A percentile compares a stretch with the other conserved stretches of the same genome.
Evolutionary conservation across 2,113 vertebrate genomes (phyloP).

Genomic region (Bothrops jararaca): DNA sequence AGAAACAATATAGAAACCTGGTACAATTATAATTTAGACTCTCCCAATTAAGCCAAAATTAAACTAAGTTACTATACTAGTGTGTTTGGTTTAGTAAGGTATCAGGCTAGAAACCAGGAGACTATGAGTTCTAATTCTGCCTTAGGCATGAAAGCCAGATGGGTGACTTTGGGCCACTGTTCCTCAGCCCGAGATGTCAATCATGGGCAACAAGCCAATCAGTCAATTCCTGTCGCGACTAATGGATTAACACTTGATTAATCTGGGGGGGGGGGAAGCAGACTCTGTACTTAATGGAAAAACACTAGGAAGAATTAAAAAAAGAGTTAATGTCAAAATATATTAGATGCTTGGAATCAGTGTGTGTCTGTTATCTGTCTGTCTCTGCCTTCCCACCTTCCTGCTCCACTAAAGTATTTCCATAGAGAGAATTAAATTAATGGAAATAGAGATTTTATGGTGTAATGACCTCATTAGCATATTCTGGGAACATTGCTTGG

Average conservation of each 20-base stretch:
- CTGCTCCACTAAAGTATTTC: slow-evolving; percentile 26
- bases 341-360: not conserved
- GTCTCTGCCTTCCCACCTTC: not conserved
- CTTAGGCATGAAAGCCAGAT: not conserved
- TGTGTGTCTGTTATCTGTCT: slow-evolving; percentile 5
- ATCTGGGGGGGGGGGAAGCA: not conserved
- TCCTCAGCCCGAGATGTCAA: not conserved
- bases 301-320: not conserved
- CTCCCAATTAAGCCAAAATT: not conserved
- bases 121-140: not conserved
- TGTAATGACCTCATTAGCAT: slow-evolving; percentile 8
- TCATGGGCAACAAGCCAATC: not conserved
- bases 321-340: not conserved
- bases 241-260: not conserved
- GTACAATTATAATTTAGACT: not conserved
- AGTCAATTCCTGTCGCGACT: not conserved
- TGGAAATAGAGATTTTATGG: slow-evolving; percentile 17
- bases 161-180: not conserved
- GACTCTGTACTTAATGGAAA: not conserved
- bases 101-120: not conserved
- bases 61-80: not conserved
- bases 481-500: not conserved
- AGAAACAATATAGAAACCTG: not conserved
- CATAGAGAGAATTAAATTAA: slow-evolving; percentile 28
- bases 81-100: not conserved